Evolutionary conservation across 1,140 invertebrate genomes (phyloP).

Genomic region (Tetramorium simillimum): DNA sequence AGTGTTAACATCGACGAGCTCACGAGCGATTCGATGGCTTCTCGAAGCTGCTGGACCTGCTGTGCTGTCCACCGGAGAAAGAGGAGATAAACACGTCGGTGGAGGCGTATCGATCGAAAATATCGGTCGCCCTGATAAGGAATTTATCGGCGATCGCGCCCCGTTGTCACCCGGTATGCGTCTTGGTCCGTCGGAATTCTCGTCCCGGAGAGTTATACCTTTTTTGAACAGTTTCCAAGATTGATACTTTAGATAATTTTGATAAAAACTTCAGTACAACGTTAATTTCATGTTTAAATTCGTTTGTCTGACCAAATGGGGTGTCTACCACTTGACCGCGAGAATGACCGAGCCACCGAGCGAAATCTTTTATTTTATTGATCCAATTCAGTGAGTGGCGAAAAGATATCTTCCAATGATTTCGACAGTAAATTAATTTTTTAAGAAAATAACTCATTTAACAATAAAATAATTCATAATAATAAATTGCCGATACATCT

Average conservation of each 20-base stretch:
- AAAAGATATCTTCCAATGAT: background rate
- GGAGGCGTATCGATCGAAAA: slow-evolving; percentile 33
- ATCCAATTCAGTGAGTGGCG: background rate
- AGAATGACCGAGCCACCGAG: background rate
- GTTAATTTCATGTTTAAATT: background rate
- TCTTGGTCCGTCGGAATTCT: background rate
- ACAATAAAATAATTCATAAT: background rate
- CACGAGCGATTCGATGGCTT: slow-evolving; percentile 52
- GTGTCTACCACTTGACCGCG: background rate
- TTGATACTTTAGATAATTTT: background rate
- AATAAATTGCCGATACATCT: background rate
- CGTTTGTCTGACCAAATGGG: background rate
- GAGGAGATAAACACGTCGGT: slow-evolving; percentile 61
- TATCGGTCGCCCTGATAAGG: slow-evolving; percentile 26
- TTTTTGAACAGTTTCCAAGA: background rate
- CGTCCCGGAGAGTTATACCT: background rate
- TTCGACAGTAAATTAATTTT: background rate
- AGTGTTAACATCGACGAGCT: slow-evolving; percentile 58
- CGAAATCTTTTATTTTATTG: background rate
- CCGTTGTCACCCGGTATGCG: background rate
- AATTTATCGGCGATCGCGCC: slow-evolving; percentile 57
- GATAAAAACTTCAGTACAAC: background rate
- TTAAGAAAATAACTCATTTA: background rate
- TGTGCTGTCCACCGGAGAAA: background rate
- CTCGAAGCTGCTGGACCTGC: slow-evolving; percentile 47